Evolutionary conservation across 30 jellyfish, hydroid and myxozoan species (phyloP), one percentile per base, ranked within the genome.

Genomic region (Rhopilema esculentum): DNA sequence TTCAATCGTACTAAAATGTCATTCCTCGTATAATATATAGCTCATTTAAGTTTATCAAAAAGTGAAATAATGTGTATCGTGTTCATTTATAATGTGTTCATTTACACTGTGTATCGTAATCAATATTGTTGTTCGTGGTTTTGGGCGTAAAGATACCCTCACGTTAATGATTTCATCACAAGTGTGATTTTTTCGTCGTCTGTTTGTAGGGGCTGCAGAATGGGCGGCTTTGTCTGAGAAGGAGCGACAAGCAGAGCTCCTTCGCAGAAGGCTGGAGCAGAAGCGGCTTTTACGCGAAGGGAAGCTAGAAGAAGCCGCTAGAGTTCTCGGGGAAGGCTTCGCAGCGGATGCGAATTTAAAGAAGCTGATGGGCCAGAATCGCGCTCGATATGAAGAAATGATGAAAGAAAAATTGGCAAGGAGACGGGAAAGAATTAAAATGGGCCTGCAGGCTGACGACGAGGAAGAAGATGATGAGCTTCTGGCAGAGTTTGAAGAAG

Each of bases 171-270:
- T n/a, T n/a, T n/a, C n/a, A n/a, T n/a, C n/a, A n/a, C n/a, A n/a
- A n/a, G n/a, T n/a, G n/a, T n/a, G n/a, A n/a, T n/a, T n/a, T n/a
- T n/a, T n/a, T n/a, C n/a, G n/a, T n/a, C n/a, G n/a, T n/a, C n/a
- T n/a, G n/a, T n/a, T n/a, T n/a, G n/a, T 52, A 93, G 99, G 99
- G 16, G 95, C 86, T 49, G 99, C 99, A 40, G 97, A 89, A 49
- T 95, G 99, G 99, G 86, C 90, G 48, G 88, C 88, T 25, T 65
- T 95, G 91, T 84, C 97, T 1, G 99, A 95, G 85, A 77, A 65
- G 32, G 99, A 95, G 31, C 75, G 99, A 49, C 99, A 95, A 74
- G 97, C 95, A 26, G 84, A 85, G 62, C 82, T 95, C 69, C 82
- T 95, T 50, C 90, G 91, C 24, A 84, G 88, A 52, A 85, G 96